Evolutionary conservation across 2,113 vertebrate genomes (phyloP), one percentile per base, ranked within the genome.

Genomic region (Canis aureus): DNA sequence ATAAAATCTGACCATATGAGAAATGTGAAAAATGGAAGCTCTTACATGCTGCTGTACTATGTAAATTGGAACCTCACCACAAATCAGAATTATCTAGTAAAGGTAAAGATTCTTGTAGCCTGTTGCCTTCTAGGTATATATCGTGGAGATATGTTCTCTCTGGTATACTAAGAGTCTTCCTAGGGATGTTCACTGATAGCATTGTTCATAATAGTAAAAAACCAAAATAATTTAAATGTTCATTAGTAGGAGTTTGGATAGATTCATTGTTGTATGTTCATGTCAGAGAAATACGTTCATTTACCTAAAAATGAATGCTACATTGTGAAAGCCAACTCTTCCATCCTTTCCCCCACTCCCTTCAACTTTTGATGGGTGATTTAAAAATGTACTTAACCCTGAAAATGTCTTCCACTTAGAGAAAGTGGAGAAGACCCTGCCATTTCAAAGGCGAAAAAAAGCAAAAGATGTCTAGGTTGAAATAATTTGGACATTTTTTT

Each of bases 391-490:
- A 82, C 85, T 93, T 79, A 85, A 95, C 51, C 11, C 59, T 76
- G 43, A 93, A 95, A 95, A 20, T 73, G 25, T 71, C n/a, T 83
- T 86, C 23, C 49, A 32, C 62, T 71, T 57, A 62, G 19, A 90
- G 29, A 92, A 95, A 83, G 66, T 74, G 8, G 67, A 91, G n/a
- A 87, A 81, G 43, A 12, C 38, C 3, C 16, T 86, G 25, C 20
- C 79, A 17, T 96, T 91, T 80, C 69, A 91, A 64, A 97, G n/a
- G 78, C 84, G 29, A 49, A 62, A 89, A 86, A 89, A 80, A 38
- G 11, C 35, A 60, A 81, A 97, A 89, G 22, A 93, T 94, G 69
- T 49, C 17, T 60, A 83, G 38, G 12, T 97, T 92, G 60, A 89
- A 95, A 66, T 93, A 82, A 93, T 32, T 60, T 93, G 82, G 29